phyloP scores from a whole-genome alignment of 1,140 invertebrate species.

The Schlechtendalia chinensis region DNA sequence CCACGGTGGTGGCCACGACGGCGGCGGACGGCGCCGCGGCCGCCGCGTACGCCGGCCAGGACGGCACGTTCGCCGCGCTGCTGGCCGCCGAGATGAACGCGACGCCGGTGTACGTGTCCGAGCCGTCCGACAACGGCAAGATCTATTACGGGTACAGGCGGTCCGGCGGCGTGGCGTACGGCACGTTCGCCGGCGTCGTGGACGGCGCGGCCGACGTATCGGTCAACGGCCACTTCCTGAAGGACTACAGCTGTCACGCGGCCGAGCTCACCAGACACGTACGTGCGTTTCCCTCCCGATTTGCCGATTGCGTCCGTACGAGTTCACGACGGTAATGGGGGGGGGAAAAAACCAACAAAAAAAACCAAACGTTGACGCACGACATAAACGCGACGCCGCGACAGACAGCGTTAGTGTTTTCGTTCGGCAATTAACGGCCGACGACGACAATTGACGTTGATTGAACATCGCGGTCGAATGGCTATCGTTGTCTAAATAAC shows the following conservation, averaged over 20 bases:
- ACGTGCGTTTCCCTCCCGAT: too few relatives aligned
- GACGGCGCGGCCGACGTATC: constrained; percentile 55
- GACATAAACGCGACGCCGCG: too few relatives aligned
- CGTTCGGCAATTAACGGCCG: too few relatives aligned
- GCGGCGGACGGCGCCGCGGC: background rate
- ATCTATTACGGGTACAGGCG: constrained; percentile 50
- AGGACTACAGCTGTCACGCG: constrained; percentile 54
- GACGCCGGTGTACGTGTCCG: constrained; percentile 46
- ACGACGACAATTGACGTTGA: too few relatives aligned
- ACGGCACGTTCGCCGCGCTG: constrained; percentile 55
- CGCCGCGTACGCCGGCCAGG: constrained; percentile 49
- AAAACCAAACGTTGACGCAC: too few relatives aligned
- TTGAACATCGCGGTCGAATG: background rate
- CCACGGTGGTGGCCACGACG: constrained; percentile 52
- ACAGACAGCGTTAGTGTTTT: too few relatives aligned
- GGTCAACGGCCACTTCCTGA: constrained; percentile 57
- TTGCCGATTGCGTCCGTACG: too few relatives aligned
- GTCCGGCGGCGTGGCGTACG: constrained; percentile 21
- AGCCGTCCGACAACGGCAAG: constrained; percentile 25
- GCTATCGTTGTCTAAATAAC: background rate
- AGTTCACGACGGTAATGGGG: too few relatives aligned
- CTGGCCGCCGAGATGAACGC: constrained; percentile 56
- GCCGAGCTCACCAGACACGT: constrained; percentile 49
- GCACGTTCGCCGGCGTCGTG: constrained; percentile 56
- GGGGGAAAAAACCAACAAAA: too few relatives aligned